Evolutionary conservation across 2,888 invertebrate species (phyloP).

Genomic region (Drosophila mayaguana): DNA sequence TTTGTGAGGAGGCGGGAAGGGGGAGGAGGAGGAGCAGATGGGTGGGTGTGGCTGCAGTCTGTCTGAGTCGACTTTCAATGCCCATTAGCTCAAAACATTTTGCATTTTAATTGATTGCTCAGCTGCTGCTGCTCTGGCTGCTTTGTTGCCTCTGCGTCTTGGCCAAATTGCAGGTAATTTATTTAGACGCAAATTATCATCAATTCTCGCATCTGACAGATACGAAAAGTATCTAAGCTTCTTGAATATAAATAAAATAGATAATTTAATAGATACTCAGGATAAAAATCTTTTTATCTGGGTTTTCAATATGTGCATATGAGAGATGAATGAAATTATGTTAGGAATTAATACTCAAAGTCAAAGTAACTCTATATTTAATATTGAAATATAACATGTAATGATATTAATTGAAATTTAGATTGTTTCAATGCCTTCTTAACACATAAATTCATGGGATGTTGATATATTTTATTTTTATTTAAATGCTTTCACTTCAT

Average conservation of each 20-base stretch:
- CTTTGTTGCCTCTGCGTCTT: conserved; percentile 39
- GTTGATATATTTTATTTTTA: no score
- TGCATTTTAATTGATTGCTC: conserved; percentile 74
- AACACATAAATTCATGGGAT: no score
- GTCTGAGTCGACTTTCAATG: conserved; percentile 15
- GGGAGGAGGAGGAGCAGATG: no score
- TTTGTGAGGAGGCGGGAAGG: background rate
- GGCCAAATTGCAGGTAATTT: conserved; percentile 40
- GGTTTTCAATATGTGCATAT: background rate
- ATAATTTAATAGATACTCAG: background rate
- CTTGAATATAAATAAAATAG: no score
- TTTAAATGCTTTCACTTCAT: no score
- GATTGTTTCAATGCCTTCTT: no score
- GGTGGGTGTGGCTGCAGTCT: background rate
- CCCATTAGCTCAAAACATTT: conserved; percentile 42
- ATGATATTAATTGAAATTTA: no score
- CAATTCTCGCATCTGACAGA: conserved; percentile 1
- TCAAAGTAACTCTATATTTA: no score
- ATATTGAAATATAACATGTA: no score
- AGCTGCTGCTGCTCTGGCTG: conserved; percentile 43
- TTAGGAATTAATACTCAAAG: no score
- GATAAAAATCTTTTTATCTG: background rate
- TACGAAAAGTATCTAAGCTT: background rate
- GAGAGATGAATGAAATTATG: no score
- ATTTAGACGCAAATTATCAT: conserved; percentile 42